phyloP scores from a whole-genome alignment of 2,797 vertebrate genomes.

The Falco cherrug region DNA sequence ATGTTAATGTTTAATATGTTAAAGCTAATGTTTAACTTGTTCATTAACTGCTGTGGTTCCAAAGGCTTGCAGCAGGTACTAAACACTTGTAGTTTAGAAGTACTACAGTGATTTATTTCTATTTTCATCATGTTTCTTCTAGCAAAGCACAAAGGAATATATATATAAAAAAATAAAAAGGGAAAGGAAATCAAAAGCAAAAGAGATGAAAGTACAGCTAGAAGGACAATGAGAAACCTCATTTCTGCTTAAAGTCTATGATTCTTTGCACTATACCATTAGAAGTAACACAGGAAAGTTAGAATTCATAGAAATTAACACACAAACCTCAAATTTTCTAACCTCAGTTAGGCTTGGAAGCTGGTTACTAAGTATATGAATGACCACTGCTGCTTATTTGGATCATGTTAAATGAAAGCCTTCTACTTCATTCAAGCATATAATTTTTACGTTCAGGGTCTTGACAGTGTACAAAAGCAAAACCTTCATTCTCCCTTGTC shows the following conservation, averaged over 20 bases:
- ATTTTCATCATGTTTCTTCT: background rate
- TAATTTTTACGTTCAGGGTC: background rate
- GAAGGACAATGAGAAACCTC: background rate
- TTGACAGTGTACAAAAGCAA: background rate
- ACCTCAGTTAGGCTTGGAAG: background rate
- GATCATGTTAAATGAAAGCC: background rate
- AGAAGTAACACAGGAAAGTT: background rate
- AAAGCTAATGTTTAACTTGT: background rate
- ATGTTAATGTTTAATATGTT: background rate
- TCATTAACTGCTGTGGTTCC: background rate
- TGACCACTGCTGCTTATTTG: background rate
- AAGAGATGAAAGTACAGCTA: background rate
- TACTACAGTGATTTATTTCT: background rate
- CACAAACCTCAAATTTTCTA: background rate
- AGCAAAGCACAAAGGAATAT: background rate
- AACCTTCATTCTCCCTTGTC: background rate
- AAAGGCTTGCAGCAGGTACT: background rate
- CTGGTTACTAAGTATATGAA: background rate
- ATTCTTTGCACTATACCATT: background rate
- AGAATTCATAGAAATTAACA: background rate
- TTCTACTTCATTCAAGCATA: background rate
- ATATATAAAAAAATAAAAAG: background rate
- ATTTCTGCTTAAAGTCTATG: background rate
- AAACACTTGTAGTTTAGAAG: background rate
- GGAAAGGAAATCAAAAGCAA: background rate